phyloP scores from a whole-genome alignment of 2,888 invertebrate species.

The Agrotis ipsilon region DNA sequence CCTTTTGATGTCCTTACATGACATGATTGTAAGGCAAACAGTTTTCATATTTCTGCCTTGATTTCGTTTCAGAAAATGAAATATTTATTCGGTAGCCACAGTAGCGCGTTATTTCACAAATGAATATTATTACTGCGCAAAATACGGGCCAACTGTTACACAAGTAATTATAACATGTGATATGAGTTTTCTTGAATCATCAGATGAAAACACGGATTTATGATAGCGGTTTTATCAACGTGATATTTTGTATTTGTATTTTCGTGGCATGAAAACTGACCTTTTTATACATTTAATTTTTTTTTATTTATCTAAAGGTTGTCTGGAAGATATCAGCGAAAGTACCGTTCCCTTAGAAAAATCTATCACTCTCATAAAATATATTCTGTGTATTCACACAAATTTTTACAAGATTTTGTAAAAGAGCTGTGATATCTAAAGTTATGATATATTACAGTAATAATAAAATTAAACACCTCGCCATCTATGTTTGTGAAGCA shows the following conservation, averaged over 20 bases:
- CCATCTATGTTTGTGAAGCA: no score
- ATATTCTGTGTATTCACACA: no score
- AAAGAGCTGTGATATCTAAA: no score
- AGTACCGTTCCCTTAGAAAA: no score
- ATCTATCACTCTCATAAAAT: no score
- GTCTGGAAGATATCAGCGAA: no score
- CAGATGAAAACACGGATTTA: slow-evolving; percentile 25
- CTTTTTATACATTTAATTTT: no score
- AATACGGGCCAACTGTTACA: slow-evolving; percentile 58
- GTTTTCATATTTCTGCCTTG: slow-evolving; percentile 25
- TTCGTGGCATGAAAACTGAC: not conserved
- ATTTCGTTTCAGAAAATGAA: slow-evolving; percentile 37
- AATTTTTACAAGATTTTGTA: no score
- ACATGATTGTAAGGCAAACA: slow-evolving; percentile 7
- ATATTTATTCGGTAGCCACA: slow-evolving; percentile 30
- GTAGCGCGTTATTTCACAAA: slow-evolving; percentile 50
- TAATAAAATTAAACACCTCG: no score
- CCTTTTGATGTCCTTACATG: no score
- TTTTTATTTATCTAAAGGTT: no score
- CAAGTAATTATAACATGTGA: slow-evolving; percentile 57
- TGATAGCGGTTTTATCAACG: slow-evolving; percentile 32
- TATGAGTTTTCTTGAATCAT: slow-evolving; percentile 58
- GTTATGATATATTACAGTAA: no score
- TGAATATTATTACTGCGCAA: slow-evolving; percentile 52
- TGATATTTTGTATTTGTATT: slow-evolving; percentile 23